Percentiles rank a stretch among this genome's conserved stretches.
Conservation (phyloP, 2,797 vertebrate species). For the Allobates femoralis region DNA sequence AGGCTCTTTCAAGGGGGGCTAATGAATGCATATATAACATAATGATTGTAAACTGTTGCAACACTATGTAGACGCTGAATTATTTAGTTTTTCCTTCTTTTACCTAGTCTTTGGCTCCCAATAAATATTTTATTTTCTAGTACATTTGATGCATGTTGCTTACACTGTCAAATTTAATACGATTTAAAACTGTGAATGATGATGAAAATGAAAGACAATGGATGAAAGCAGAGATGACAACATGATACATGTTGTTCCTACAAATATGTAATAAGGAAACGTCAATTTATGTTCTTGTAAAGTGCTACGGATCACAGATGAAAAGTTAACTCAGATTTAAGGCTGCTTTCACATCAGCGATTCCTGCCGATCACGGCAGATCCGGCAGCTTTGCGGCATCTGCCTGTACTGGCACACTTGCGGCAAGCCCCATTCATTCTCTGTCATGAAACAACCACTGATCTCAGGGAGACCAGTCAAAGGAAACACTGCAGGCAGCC, state of each 20-base stretch:
- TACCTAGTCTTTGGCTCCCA: constrained; percentile 21
- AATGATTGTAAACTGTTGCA: constrained; percentile 59
- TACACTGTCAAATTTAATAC: constrained; percentile 28
- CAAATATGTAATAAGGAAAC: too few relatives aligned
- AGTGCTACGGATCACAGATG: too few relatives aligned
- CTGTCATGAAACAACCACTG: too few relatives aligned
- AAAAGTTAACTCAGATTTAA: too few relatives aligned
- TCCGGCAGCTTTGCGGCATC: too few relatives aligned
- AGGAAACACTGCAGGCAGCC: too few relatives aligned
- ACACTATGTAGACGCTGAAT: constrained; percentile 53
- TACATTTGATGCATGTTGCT: constrained; percentile 25
- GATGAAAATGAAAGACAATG: constrained; percentile 12
- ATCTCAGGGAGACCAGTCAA: too few relatives aligned
- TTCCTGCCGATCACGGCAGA: too few relatives aligned
- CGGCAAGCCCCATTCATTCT: too few relatives aligned
- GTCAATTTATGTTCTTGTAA: too few relatives aligned
- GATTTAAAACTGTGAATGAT: constrained; percentile 20
- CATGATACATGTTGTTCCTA: not conserved
- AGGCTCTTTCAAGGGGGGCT: constrained; percentile 49
- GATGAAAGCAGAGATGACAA: not conserved
- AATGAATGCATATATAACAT: constrained; percentile 58
- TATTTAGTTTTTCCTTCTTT: constrained; percentile 49
- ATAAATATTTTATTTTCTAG: constrained; percentile 56
- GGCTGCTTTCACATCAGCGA: too few relatives aligned
- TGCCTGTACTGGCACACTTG: too few relatives aligned